Conservation (phyloP, 92 coral and sea anemone species). For the Pocillopora grandis region DNA sequence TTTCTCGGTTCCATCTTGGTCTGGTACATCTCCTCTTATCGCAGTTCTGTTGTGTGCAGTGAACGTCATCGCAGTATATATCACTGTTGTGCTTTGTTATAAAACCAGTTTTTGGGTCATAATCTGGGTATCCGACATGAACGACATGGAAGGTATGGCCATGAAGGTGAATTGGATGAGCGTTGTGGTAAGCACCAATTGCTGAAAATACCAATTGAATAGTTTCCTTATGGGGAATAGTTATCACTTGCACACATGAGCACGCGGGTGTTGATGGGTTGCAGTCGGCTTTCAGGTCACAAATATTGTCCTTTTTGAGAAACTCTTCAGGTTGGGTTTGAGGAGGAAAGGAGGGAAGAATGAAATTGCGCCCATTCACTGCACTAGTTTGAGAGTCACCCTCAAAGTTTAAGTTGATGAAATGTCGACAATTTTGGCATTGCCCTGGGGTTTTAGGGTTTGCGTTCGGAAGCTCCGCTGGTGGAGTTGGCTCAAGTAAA, state of each 20-base stretch:
- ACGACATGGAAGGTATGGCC: constrained; percentile 64
- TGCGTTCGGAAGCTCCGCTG: constrained; percentile 47
- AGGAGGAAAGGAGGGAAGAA: constrained; percentile 48
- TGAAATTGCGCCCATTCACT: constrained; percentile 56
- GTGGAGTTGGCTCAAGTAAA: constrained; percentile 39
- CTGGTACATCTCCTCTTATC: constrained; percentile 17
- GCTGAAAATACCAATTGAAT: constrained; percentile 57
- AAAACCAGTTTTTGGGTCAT: constrained; percentile 52
- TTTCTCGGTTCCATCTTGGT: constrained; percentile 55
- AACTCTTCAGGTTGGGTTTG: constrained; percentile 36
- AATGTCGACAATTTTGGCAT: constrained; percentile 33
- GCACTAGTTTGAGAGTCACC: constrained; percentile 46
- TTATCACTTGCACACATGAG: constrained; percentile 62
- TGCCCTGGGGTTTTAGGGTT: background rate
- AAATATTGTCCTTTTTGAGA: background rate
- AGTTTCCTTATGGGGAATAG: constrained; percentile 50
- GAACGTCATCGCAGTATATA: constrained; percentile 50
- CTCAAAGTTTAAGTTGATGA: constrained; percentile 61
- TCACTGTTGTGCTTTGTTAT: constrained; percentile 46
- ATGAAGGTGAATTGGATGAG: constrained; percentile 65
- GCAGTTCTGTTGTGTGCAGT: constrained; percentile 33
- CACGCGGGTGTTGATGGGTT: constrained; percentile 43
- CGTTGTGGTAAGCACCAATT: constrained; percentile 36
- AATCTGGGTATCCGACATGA: constrained; percentile 48
- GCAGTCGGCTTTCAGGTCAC: constrained; percentile 34